Evolutionary conservation across 2,113 vertebrate genomes (phyloP).

Genomic region (Nothobranchius kuhntae): DNA sequence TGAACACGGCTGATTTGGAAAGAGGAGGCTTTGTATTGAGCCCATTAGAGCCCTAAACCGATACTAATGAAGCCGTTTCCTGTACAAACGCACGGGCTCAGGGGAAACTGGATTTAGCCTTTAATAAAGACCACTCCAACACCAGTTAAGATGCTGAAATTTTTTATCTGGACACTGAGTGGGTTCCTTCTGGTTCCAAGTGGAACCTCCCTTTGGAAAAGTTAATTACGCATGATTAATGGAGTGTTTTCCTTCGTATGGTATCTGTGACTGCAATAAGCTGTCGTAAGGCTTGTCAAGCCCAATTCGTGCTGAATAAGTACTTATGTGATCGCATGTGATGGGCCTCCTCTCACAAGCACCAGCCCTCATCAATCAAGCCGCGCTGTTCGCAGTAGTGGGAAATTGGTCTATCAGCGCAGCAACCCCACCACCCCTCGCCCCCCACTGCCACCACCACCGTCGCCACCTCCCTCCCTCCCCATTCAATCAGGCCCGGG

Average conservation of each 20-base stretch:
- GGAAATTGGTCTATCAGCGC: slow-evolving; percentile 98
- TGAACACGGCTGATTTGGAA: slow-evolving; percentile 74
- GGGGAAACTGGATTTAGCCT: slow-evolving; percentile 80
- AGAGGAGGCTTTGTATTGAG: slow-evolving; percentile 73
- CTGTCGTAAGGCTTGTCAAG: slow-evolving; percentile 97
- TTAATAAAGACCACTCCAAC: slow-evolving; percentile 84
- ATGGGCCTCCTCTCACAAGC: slow-evolving; percentile 98
- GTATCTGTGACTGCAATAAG: slow-evolving; percentile 99
- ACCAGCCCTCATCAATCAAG: slow-evolving; percentile 99
- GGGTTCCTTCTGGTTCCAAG: slow-evolving; percentile 79
- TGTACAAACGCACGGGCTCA: slow-evolving; percentile 77
- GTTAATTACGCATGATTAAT: slow-evolving; percentile 99
- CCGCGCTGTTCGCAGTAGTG: slow-evolving; percentile 89
- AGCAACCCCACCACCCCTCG: slow-evolving; percentile 69
- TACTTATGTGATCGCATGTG: slow-evolving; percentile 99
- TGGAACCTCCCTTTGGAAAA: slow-evolving; percentile 88
- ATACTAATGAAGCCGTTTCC: slow-evolving; percentile 82
- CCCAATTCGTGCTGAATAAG: slow-evolving; percentile 99
- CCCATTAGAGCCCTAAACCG: slow-evolving; percentile 79
- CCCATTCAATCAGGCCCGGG: slow-evolving; percentile 97
- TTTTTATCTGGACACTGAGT: slow-evolving; percentile 75
- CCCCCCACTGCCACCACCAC: slow-evolving; percentile 52
- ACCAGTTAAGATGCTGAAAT: slow-evolving; percentile 84
- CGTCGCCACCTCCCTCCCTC: slow-evolving; percentile 76
- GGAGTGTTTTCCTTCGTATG: slow-evolving; percentile 95